These are phyloP conservation scores for Agraylea sexmaculata DNA, from an alignment of 1,140 invertebrate species.

Conservation along the genomic window DNA sequence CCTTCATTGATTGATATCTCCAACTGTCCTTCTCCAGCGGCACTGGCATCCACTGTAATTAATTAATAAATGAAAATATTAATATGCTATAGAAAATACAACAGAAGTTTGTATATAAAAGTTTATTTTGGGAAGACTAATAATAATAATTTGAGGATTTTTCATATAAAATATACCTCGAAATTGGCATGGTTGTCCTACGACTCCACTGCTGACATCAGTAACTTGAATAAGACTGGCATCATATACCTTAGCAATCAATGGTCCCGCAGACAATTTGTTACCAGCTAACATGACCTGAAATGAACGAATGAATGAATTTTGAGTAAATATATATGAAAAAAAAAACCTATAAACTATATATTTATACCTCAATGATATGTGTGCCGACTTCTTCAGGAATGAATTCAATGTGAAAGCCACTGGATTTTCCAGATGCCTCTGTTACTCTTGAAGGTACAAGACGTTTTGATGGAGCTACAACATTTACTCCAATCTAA, in stretches of 20 bases:
- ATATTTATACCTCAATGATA: constrained; percentile 61
- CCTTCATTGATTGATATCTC: constrained; percentile 98
- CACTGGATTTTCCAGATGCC: constrained; percentile 60
- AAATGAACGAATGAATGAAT: no score
- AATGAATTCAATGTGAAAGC: constrained; percentile 80
- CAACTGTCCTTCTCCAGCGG: constrained; percentile 91
- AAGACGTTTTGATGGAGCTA: constrained; percentile 58
- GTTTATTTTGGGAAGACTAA: constrained; percentile 1
- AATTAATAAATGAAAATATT: not conserved
- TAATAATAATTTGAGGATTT: constrained; percentile 3
- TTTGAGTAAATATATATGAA: no score
- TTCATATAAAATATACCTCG: constrained; percentile 49
- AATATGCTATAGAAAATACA: no score
- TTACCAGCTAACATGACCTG: constrained; percentile 64
- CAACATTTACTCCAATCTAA: constrained; percentile 42
- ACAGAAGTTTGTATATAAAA: constrained; percentile 1
- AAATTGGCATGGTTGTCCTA: constrained; percentile 87
- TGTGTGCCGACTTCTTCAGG: constrained; percentile 86
- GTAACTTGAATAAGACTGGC: constrained; percentile 82
- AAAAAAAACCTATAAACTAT: not conserved
- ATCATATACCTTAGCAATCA: constrained; percentile 88
- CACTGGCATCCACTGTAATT: constrained; percentile 81
- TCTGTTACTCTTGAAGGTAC: constrained; percentile 59
- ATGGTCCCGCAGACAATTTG: constrained; percentile 72
- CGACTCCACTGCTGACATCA: constrained; percentile 81